These are phyloP conservation scores for Drymonia ruficornis DNA, from an alignment of 2,888 invertebrate species.

Conservation along the genomic window DNA sequence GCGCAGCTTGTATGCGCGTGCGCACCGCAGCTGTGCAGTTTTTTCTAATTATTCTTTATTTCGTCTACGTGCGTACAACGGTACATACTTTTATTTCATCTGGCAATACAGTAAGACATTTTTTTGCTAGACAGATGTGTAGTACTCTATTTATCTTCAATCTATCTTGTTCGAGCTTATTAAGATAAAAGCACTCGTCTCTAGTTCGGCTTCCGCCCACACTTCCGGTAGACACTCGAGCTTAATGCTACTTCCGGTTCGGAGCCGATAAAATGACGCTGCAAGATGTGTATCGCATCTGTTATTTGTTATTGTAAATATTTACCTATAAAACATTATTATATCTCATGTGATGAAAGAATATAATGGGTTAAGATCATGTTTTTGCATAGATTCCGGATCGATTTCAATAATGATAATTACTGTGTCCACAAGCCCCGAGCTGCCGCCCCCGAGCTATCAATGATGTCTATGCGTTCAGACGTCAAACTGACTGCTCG, in stretches of 20 bases:
- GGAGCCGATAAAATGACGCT: constrained; percentile 14
- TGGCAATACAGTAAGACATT: neutral
- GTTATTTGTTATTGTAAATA: no score
- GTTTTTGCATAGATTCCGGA: no score
- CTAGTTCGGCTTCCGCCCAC: constrained; percentile 23
- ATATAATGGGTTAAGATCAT: no score
- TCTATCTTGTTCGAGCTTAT: constrained; percentile 28
- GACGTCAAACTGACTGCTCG: no score
- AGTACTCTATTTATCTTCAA: constrained; percentile 11
- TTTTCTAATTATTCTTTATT: constrained; percentile 27
- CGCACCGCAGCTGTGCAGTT: constrained; percentile 40
- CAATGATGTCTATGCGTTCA: no score
- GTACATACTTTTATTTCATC: neutral
- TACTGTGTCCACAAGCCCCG: no score
- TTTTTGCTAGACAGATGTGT: no score
- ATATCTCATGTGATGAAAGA: no score
- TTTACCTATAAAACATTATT: no score
- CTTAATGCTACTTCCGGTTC: constrained; percentile 32
- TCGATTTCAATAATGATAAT: no score
- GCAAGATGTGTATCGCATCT: neutral
- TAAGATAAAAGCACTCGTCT: constrained; percentile 47
- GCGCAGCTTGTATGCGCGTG: constrained; percentile 48
- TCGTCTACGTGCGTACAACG: neutral
- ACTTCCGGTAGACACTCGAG: constrained; percentile 43
- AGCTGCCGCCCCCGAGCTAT: no score